Evolutionary conservation across 2,797 vertebrate species (phyloP).

Genomic region (Notamacropus eugenii): DNA sequence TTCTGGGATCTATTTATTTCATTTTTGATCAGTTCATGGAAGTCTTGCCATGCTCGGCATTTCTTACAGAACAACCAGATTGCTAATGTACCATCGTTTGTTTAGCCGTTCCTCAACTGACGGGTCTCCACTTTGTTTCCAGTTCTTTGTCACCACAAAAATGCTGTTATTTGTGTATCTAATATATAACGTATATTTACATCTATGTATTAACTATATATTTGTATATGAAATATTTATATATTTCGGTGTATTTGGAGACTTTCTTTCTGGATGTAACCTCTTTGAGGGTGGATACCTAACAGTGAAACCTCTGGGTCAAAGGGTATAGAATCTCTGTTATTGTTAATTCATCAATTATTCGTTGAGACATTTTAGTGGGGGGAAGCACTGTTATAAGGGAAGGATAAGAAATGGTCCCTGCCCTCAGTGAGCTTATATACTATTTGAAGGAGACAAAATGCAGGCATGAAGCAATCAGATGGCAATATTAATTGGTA

Average conservation of each 20-base stretch:
- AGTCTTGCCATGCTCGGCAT: background rate
- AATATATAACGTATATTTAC: background rate
- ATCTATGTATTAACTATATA: too few relatives aligned
- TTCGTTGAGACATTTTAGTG: background rate
- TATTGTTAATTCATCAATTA: background rate
- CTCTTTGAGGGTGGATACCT: background rate
- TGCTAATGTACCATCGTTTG: background rate
- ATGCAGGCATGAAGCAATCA: background rate
- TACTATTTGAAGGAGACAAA: background rate
- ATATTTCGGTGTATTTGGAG: background rate
- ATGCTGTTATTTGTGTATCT: background rate
- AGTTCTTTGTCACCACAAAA: background rate
- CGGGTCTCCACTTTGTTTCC: background rate
- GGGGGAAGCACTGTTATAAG: background rate
- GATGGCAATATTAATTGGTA: conserved; percentile 27
- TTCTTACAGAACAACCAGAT: background rate
- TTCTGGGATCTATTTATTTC: background rate
- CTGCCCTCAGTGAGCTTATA: background rate
- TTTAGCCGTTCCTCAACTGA: background rate
- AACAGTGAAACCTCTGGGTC: background rate
- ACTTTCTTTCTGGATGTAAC: background rate
- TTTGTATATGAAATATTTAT: too few relatives aligned
- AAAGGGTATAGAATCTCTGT: background rate
- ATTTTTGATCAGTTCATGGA: background rate
- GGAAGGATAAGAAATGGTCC: background rate